A percentile compares a stretch with the other conserved stretches of the same genome.
Conservation (phyloP, 2,888 invertebrate species). For the Perizoma flavofasciatum region DNA sequence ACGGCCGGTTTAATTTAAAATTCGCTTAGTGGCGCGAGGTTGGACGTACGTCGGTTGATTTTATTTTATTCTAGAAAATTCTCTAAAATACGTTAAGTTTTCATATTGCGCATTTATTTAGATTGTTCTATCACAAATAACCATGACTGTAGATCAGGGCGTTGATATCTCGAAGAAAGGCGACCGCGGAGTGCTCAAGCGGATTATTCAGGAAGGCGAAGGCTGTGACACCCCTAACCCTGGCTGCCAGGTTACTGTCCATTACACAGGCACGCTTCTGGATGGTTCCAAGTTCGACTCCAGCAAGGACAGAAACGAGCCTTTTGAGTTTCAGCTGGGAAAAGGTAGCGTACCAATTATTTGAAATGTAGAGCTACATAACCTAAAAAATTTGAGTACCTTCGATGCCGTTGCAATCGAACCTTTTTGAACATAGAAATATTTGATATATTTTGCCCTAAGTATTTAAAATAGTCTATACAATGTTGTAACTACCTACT, state of each 20-base stretch:
- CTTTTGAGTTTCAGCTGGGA: conserved; percentile 94
- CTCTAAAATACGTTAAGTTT: too few species aligned
- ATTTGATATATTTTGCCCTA: too few species aligned
- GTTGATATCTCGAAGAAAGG: conserved; percentile 69
- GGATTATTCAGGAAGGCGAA: conserved; percentile 88
- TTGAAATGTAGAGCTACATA: not conserved
- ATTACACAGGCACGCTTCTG: conserved; percentile 94
- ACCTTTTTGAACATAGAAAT: too few species aligned
- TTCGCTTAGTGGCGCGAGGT: too few species aligned
- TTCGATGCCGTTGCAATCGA: too few species aligned
- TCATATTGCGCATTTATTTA: too few species aligned
- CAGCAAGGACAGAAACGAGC: conserved; percentile 91
- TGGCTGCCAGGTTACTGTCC: conserved; percentile 89
- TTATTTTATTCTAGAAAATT: too few species aligned
- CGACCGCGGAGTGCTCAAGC: conserved; percentile 92
- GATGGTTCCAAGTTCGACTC: conserved; percentile 97
- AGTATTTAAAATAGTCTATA: too few species aligned
- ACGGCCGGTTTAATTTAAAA: too few species aligned
- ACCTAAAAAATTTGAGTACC: conserved; percentile 6
- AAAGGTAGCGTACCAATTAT: conserved; percentile 83
- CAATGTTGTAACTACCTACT: too few species aligned
- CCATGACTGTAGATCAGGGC: conserved; percentile 74
- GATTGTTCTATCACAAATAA: too few species aligned
- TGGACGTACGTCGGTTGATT: too few species aligned
- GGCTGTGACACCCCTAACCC: conserved; percentile 88